Evolutionary conservation across 2,797 vertebrate species (phyloP), one percentile per base, ranked within the genome.

Genomic region (Oreortyx pictus): DNA sequence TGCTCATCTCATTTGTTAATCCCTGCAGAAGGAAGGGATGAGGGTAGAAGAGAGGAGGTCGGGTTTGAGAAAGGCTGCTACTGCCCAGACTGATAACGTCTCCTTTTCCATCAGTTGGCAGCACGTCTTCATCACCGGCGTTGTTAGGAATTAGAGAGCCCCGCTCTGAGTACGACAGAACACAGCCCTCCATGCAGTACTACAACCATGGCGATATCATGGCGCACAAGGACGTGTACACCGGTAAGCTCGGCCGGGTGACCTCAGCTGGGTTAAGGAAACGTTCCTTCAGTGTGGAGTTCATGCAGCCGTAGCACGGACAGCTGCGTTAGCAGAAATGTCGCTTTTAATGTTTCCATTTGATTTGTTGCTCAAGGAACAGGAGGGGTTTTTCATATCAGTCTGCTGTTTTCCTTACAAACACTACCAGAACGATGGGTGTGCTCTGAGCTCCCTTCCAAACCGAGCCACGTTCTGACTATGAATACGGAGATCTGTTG

Each of bases 111-210:
- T 62, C 98, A 99, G 99, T 98, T 88, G 98, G 98, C 97, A 99
- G 99, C 97, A 98, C 98, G 49, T 99, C 98, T 81, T 99, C 99
- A 11, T 99, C 99, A 95, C 99, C 99, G 87, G 99, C 99, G 70
- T 95, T 99, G 95, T 96, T 99, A 98, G 99, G 98, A 96, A 98
- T 99, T 96, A 98, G 98, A 97, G 99, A 99, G 90, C 98, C 98
- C 96, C 98, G 98, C 96, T 98, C 98, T 76, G 98, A 99, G 74
- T 99, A 99, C 50, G 99, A 99, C 95, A 98, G 98, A 97, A 98
- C 98, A 14, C 98, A 98, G 96, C 97, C 98, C 94, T 97, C 99
- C 98, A 98, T 99, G 99, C 99, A 99, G 98, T 99, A 99, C 98
- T 99, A 99, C 97, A 98, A 98, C 98, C 99, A 99, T 97, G 99